Evolutionary conservation across 2,113 vertebrate genomes (phyloP).

Genomic region (Cyanistes caeruleus): DNA sequence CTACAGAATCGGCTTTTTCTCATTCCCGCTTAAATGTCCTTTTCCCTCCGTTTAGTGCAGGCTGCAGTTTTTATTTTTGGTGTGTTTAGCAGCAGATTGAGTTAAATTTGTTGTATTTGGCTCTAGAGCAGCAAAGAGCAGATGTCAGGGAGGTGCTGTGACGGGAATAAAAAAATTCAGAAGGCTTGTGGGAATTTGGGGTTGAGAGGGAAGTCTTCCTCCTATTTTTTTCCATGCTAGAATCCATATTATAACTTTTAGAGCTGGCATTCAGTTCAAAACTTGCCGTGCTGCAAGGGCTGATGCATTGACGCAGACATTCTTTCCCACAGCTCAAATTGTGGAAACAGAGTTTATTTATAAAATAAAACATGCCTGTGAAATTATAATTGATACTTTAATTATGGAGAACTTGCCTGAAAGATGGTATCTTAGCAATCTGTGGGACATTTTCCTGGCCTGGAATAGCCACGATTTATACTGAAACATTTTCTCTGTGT

Average conservation of each 20-base stretch:
- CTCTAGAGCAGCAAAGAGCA: slow-evolving; percentile 42
- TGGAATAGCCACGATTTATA: neutral
- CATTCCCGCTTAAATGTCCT: neutral
- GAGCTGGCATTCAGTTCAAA: slow-evolving; percentile 9
- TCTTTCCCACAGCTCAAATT: slow-evolving; percentile 50
- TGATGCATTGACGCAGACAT: neutral
- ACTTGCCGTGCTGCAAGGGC: neutral
- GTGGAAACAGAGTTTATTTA: slow-evolving; percentile 49
- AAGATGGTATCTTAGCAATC: neutral
- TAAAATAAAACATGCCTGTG: slow-evolving; percentile 32
- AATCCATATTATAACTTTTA: neutral
- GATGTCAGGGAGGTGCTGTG: slow-evolving; percentile 47
- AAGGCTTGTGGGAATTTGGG: slow-evolving; percentile 27
- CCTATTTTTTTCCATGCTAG: neutral
- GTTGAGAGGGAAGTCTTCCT: slow-evolving; percentile 8
- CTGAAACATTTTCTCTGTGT: neutral
- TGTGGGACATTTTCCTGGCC: neutral
- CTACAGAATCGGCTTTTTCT: neutral
- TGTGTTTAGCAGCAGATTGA: slow-evolving; percentile 45
- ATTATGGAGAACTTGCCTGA: slow-evolving; percentile 21
- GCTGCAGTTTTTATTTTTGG: slow-evolving; percentile 23
- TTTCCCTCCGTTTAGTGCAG: neutral
- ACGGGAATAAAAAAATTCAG: slow-evolving; percentile 48
- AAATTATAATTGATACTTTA: slow-evolving; percentile 57
- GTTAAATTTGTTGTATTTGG: slow-evolving; percentile 55